Evolutionary conservation across 2,113 vertebrate species (phyloP).

Genomic region (Lagopus leucura): DNA sequence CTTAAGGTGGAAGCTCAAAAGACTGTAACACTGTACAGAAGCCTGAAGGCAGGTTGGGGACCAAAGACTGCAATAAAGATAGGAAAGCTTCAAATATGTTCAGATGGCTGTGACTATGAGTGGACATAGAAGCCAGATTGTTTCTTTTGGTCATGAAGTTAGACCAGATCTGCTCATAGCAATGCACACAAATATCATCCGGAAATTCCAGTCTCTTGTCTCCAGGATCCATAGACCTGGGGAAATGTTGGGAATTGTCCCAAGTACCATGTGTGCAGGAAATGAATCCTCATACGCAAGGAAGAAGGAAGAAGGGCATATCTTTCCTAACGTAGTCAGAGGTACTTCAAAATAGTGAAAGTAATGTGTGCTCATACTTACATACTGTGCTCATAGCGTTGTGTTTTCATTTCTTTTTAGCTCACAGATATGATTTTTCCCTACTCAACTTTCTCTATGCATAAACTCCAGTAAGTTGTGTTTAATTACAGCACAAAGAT

Average conservation of each 20-base stretch:
- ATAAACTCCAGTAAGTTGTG: slow-evolving; percentile 8
- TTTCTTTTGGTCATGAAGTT: background rate
- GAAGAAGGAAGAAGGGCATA: background rate
- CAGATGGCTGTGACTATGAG: background rate
- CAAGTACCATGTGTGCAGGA: background rate
- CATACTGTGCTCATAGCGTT: background rate
- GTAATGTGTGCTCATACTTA: background rate
- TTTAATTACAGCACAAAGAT: slow-evolving; percentile 41
- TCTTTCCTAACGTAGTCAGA: background rate
- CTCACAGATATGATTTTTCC: background rate
- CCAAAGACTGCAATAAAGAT: background rate
- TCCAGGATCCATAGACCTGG: background rate
- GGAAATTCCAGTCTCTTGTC: background rate
- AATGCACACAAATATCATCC: background rate
- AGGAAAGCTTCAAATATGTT: background rate
- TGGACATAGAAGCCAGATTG: background rate
- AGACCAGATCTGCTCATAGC: background rate
- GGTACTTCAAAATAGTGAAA: background rate
- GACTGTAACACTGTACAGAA: background rate
- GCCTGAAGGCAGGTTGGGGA: background rate
- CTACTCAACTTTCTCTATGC: background rate
- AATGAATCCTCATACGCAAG: background rate
- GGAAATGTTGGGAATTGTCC: background rate
- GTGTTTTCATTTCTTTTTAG: background rate
- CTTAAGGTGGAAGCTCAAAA: background rate